Conservation (phyloP, 2,113 vertebrate species). For the Labeo catla region DNA sequence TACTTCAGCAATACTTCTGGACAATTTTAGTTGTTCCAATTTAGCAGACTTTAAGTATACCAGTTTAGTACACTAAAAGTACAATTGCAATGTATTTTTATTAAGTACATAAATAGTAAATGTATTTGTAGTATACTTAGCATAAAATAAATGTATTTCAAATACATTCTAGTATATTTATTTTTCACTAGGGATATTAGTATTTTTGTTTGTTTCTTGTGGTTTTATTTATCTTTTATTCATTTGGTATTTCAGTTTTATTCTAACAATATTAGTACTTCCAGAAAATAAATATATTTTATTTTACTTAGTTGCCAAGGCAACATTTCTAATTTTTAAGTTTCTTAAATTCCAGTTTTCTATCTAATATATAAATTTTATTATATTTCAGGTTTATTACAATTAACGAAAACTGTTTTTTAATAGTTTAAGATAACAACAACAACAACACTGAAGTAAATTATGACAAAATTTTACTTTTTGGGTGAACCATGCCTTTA, state of each 20-base stretch:
- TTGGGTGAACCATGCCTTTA: not conserved
- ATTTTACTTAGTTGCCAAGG: not conserved
- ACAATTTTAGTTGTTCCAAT: no score
- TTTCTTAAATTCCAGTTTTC: not conserved
- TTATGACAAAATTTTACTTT: not conserved
- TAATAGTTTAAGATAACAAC: not conserved
- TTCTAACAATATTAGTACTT: not conserved
- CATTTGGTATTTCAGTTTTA: not conserved
- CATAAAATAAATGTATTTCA: no score
- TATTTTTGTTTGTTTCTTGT: no score
- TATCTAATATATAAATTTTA: not conserved
- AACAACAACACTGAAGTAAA: not conserved
- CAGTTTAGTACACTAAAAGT: no score
- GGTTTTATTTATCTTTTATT: no score
- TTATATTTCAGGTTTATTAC: not conserved
- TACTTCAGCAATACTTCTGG: no score
- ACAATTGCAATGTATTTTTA: no score
- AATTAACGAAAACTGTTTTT: not conserved
- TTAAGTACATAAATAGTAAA: no score
- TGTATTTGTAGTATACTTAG: no score
- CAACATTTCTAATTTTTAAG: not conserved
- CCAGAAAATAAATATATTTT: not conserved
- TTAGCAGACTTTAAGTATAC: no score
- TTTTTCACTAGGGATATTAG: no score
- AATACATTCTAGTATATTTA: no score